phyloP scores from a whole-genome alignment of 2,888 invertebrate species.

The Melanophora roralis region DNA sequence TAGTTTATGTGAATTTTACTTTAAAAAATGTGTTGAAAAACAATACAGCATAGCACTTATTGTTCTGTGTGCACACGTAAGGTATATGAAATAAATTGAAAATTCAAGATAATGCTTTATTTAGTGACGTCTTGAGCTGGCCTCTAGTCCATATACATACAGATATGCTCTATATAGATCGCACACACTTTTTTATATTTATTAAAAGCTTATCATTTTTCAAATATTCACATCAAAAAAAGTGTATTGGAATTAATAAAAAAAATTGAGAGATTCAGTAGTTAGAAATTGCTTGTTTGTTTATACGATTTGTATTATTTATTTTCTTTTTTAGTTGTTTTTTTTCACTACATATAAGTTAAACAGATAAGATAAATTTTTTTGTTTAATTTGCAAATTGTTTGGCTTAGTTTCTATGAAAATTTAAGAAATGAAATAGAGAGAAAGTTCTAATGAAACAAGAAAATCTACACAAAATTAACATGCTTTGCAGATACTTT shows the following conservation, averaged over 20 bases:
- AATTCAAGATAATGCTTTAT: no score
- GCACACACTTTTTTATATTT: background rate
- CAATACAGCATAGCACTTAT: no score
- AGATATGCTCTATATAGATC: no score
- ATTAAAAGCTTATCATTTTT: slow-evolving; percentile 13
- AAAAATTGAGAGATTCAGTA: background rate
- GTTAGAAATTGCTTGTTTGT: background rate
- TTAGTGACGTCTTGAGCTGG: no score
- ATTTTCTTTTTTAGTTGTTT: slow-evolving; percentile 8
- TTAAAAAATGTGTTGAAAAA: no score
- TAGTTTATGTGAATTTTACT: no score
- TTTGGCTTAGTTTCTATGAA: background rate
- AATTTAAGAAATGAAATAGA: background rate
- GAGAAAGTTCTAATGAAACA: background rate
- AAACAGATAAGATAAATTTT: slow-evolving; percentile 54
- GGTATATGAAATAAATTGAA: no score
- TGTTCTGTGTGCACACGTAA: no score
- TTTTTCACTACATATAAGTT: slow-evolving; percentile 8
- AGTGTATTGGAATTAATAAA: background rate
- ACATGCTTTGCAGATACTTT: no score
- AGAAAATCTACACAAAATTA: no score
- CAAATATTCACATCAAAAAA: background rate
- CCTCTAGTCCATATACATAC: no score
- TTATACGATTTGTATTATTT: slow-evolving; percentile 11
- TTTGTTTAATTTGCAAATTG: background rate